Base-by-base conservation (phyloP, 2,113 vertebrate genomes). In the Triplophysa siluroides region DNA sequence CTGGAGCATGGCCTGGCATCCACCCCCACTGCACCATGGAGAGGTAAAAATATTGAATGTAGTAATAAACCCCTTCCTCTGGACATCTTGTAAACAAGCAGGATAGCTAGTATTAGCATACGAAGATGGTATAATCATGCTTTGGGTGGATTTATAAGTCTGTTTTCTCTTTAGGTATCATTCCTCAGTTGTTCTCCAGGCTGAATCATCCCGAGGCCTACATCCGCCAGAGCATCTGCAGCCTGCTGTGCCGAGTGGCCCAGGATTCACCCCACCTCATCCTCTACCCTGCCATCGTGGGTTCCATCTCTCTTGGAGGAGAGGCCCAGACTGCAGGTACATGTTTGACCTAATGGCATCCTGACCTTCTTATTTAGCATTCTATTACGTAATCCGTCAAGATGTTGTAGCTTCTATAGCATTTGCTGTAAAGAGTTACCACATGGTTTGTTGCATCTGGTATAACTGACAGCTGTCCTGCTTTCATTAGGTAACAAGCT, bases 191-290 rank as follows among this genome's bases (percentile, higher is more conserved):
- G 8, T 99, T 99, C 84, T 99, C 98, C 8, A 95, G 98, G 38
- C 93, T 99, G 70, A 99, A 99, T 85, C 98, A 99, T 74, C 98
- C 98, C 0, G 98, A 99, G 83, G 96, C 97, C 0, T 99, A 99
- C 43, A 98, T 99, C 56, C 92, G 98, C 4, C 97, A 99, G 81
- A 99, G 98, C 80, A 99, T 99, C 78, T 99, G 98, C 89, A 99
- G 96, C 84, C 90, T 99, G 29, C 87, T 99, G 18, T 99, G 97
- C 78, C 94, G 98, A 0, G 98, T 99, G 68, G 97, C 98, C 60
- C 96, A 98, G 65, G 98, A 99, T 89, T 99, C 97, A 0, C 96
- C 98, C 7, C 96, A 99, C 76, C 96, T 99, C 80, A 96, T 99
- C 80, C 86, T 99, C 2, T 99, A 99, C 77, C 98, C 98, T 9